These are phyloP conservation scores for Parnassius mnemosyne DNA, from an alignment of 2,888 invertebrate genomes.

Conservation along the genomic window DNA sequence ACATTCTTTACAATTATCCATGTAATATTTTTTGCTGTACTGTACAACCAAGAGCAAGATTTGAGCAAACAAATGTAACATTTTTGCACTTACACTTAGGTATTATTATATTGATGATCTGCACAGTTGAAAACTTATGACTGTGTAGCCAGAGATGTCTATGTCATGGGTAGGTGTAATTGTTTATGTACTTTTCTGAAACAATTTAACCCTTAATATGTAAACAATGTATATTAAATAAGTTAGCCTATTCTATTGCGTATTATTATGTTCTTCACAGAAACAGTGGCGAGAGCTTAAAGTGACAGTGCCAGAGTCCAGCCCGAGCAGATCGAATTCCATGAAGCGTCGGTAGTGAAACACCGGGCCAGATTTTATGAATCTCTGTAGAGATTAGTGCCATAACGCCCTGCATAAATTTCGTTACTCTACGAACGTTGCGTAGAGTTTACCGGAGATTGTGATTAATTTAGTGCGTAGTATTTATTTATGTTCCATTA, in stretches of 20 bases:
- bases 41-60: no score
- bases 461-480: constrained; percentile 15
- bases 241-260: constrained; percentile 3
- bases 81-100: no score
- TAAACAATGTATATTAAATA: background rate
- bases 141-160: no score
- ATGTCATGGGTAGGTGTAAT: no score
- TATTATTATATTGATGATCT: no score
- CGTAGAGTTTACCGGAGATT: constrained; percentile 19
- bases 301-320: constrained; percentile 67
- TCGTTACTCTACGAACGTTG: constrained; percentile 20
- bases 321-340: constrained; percentile 41
- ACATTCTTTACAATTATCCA: no score
- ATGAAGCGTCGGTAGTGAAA: constrained; percentile 38
- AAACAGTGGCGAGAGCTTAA: constrained; percentile 74
- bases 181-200: no score
- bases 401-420: constrained; percentile 23
- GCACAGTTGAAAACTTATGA: no score
- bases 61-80: no score
- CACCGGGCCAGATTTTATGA: constrained; percentile 15
- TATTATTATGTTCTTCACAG: constrained; percentile 44
- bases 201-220: no score
- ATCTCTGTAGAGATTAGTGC: constrained; percentile 28
- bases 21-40: no score
- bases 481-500: constrained; percentile 22